Evolutionary conservation across 2,113 vertebrate genomes (phyloP).

Genomic region (Oryzias melastigma): DNA sequence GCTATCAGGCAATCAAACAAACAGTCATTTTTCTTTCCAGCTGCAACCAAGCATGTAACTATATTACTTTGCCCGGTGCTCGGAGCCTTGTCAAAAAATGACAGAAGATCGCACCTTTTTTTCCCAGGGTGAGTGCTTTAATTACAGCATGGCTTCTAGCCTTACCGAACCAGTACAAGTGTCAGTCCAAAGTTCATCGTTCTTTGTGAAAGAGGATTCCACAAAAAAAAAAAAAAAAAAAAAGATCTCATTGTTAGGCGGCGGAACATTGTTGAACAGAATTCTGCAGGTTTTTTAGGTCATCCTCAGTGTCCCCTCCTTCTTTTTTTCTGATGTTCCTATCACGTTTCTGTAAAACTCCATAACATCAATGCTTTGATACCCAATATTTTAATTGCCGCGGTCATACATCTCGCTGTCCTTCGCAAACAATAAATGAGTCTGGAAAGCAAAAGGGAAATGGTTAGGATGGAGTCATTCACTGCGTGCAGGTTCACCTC

Average conservation of each 20-base stretch:
- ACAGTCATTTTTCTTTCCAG: slow-evolving; percentile 70
- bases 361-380: slow-evolving; percentile 66
- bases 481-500: slow-evolving; percentile 28
- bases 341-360: slow-evolving; percentile 72
- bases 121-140: slow-evolving; percentile 79
- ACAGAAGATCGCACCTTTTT: slow-evolving; percentile 81
- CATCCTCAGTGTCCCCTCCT: slow-evolving; percentile 29
- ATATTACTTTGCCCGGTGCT: slow-evolving; percentile 77
- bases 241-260: slow-evolving; percentile 70
- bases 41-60: slow-evolving; percentile 79
- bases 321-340: slow-evolving; percentile 63
- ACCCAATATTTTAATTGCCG: slow-evolving; percentile 74
- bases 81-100: slow-evolving; percentile 81
- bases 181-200: slow-evolving; percentile 79
- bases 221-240: slow-evolving; percentile 47
- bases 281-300: slow-evolving; percentile 66
- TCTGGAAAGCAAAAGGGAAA: slow-evolving; percentile 47
- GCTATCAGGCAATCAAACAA: slow-evolving; percentile 77
- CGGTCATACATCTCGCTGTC: slow-evolving; percentile 71
- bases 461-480: slow-evolving; percentile 36
- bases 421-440: slow-evolving; percentile 49
- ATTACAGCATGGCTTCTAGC: slow-evolving; percentile 81
- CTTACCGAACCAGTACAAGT: slow-evolving; percentile 78
- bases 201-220: slow-evolving; percentile 61
- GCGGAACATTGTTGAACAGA: slow-evolving; percentile 68